A percentile compares a stretch with the other conserved stretches of the same genome.
Conservation (phyloP, 2,113 vertebrate genomes). For the Phrynocephalus versicolor region DNA sequence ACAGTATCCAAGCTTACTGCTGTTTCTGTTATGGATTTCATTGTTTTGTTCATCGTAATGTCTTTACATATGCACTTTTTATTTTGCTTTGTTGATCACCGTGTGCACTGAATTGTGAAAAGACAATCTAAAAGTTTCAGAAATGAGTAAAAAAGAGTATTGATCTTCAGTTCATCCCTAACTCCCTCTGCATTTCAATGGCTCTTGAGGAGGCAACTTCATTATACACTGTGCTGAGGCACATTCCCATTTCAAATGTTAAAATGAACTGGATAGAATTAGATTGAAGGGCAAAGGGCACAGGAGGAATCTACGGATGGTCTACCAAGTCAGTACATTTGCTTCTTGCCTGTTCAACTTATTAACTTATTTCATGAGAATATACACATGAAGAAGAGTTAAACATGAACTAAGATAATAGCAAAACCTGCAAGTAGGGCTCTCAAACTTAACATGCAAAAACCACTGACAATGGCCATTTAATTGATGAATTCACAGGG, state of each 20-base stretch:
- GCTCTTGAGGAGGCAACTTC: neutral
- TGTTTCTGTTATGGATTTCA: neutral
- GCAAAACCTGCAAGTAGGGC: neutral
- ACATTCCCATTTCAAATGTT: neutral
- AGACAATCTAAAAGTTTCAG: neutral
- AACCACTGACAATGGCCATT: neutral
- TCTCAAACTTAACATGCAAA: neutral
- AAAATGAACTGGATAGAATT: neutral
- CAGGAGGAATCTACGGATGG: neutral
- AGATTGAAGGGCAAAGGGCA: neutral
- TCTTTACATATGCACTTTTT: conserved; percentile 12
- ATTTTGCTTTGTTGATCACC: neutral
- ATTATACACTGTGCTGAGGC: neutral
- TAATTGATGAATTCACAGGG: neutral
- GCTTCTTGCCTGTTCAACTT: conserved; percentile 21
- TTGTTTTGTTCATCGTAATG: neutral
- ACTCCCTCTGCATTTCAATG: neutral
- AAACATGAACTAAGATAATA: neutral
- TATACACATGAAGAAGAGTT: conserved; percentile 9
- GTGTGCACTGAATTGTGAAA: neutral
- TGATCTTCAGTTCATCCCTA: neutral
- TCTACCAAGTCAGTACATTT: conserved; percentile 32
- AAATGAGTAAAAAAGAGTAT: conserved; percentile 10
- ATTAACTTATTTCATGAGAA: conserved; percentile 1
- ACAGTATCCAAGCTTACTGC: neutral